phyloP scores from a whole-genome alignment of 2,113 vertebrate species.

The Nanorana parkeri region DNA sequence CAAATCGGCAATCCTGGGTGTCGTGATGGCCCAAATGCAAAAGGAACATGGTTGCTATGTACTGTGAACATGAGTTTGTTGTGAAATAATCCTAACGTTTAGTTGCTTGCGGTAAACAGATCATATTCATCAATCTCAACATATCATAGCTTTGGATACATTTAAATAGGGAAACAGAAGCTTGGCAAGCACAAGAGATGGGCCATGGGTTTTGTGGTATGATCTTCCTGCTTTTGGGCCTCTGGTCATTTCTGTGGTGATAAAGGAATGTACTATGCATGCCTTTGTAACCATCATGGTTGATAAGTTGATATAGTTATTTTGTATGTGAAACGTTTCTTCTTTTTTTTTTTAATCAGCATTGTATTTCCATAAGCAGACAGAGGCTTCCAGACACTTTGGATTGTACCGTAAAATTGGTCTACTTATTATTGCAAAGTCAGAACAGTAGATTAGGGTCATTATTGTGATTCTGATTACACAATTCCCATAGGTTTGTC shows the following conservation, averaged over 20 bases:
- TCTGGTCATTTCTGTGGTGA: neutral
- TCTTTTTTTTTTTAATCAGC: neutral
- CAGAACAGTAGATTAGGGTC: too few species aligned
- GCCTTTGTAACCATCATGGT: constrained; percentile 22
- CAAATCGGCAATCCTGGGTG: too few species aligned
- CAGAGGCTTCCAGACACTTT: constrained; percentile 1
- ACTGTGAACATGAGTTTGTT: too few species aligned
- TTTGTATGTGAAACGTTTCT: constrained; percentile 8
- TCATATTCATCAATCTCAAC: too few species aligned
- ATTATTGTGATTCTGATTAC: constrained; percentile 3
- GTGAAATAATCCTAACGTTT: too few species aligned
- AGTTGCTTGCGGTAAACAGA: too few species aligned
- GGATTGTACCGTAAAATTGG: neutral
- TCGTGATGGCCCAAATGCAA: too few species aligned
- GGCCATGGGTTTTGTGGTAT: constrained; percentile 29
- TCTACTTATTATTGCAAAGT: neutral
- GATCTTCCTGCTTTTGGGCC: neutral
- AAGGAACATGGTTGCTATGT: too few species aligned
- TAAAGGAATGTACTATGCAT: constrained; percentile 31
- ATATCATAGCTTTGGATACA: too few species aligned
- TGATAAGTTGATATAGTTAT: constrained; percentile 12
- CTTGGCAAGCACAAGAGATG: neutral
- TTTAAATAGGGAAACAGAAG: neutral
- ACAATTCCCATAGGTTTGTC: neutral
- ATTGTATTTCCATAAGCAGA: neutral